Evolutionary conservation across 2,797 vertebrate species (phyloP).

Genomic region (Leucoraja ocellata): DNA sequence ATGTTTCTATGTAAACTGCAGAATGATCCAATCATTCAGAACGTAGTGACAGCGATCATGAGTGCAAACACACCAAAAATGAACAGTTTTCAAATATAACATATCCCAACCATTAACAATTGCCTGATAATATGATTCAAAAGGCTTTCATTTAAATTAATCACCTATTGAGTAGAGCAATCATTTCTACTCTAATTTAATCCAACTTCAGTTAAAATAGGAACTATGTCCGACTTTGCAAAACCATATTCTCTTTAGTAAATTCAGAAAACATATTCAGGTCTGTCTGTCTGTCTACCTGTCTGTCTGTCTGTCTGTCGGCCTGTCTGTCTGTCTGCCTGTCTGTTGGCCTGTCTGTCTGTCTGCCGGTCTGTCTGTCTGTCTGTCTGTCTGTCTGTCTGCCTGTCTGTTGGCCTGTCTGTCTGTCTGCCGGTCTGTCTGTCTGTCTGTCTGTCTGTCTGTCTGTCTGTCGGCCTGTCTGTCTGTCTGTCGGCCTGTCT

Average conservation of each 20-base stretch:
- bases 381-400: no score
- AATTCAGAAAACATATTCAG: neutral
- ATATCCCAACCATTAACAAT: neutral
- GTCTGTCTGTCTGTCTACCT: no score
- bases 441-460: no score
- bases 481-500: no score
- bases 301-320: no score
- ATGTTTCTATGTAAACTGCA: neutral
- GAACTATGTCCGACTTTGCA: neutral
- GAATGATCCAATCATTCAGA: neutral
- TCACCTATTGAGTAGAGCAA: neutral
- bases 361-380: no score
- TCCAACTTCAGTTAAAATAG: neutral
- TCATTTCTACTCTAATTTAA: neutral
- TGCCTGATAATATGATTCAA: neutral
- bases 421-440: no score
- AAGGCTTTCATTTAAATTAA: neutral
- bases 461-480: no score
- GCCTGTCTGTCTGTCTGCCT: no score
- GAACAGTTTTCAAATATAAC: neutral
- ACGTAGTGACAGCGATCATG: neutral
- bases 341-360: no score
- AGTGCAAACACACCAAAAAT: neutral
- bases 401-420: no score
- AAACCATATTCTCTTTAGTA: neutral